A percentile compares a stretch with the other conserved stretches of the same genome.
Conservation (phyloP, 2,888 invertebrate genomes). For the Himalopsyche japonica region DNA sequence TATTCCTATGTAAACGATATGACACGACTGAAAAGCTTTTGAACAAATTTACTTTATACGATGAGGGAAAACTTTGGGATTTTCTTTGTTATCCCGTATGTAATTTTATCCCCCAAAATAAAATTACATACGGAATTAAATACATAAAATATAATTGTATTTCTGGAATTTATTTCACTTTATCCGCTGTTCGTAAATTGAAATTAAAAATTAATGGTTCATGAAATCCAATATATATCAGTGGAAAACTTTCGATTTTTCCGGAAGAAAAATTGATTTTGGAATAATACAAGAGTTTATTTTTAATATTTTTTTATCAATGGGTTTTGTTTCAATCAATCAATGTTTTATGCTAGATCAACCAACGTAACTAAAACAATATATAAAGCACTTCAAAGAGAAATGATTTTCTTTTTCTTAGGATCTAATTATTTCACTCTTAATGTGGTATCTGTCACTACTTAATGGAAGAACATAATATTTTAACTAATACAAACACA, state of each 20-base stretch:
- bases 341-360: too few relatives aligned
- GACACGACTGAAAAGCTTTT: neutral
- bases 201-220: neutral
- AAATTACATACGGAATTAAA: too few relatives aligned
- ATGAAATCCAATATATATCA: neutral
- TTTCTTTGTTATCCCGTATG: neutral
- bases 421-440: too few relatives aligned
- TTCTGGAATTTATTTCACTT: neutral
- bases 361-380: too few relatives aligned
- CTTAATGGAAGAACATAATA: too few relatives aligned
- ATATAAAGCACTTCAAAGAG: too few relatives aligned
- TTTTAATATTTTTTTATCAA: too few relatives aligned
- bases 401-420: too few relatives aligned
- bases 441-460: too few relatives aligned
- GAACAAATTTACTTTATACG: neutral
- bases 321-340: too few relatives aligned
- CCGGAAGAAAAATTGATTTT: neutral
- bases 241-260: neutral
- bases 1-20: neutral
- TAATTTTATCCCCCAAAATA: neutral
- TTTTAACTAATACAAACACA: too few relatives aligned
- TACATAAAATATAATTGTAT: too few relatives aligned
- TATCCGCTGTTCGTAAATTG: neutral
- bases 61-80: neutral
- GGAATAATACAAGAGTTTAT: neutral